These are phyloP conservation scores for Fregetta grallaria DNA, from an alignment of 2,113 vertebrate genomes.

Conservation along the genomic window DNA sequence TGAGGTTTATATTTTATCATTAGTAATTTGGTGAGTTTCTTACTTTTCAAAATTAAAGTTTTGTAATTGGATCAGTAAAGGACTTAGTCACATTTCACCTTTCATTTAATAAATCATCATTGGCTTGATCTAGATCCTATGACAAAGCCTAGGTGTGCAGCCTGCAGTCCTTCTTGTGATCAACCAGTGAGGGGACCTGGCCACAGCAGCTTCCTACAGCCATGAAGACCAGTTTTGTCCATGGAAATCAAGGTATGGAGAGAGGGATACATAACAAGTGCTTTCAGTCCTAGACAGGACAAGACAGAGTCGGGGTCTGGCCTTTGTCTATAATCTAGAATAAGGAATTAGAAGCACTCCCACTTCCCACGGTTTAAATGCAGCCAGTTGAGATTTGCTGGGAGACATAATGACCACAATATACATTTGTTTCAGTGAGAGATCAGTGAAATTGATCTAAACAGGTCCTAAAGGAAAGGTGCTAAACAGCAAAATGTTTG, in stretches of 20 bases:
- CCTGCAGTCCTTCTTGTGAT: neutral
- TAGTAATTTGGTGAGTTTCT: neutral
- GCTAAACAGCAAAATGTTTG: neutral
- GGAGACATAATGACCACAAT: neutral
- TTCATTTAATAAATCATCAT: neutral
- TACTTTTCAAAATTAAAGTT: neutral
- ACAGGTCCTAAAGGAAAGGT: too few relatives aligned
- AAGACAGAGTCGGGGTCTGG: neutral
- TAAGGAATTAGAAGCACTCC: neutral
- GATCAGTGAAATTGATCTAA: too few relatives aligned
- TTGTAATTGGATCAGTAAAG: neutral
- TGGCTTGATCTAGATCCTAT: neutral
- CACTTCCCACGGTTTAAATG: neutral
- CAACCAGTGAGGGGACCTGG: fast-evolving
- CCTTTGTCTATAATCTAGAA: neutral
- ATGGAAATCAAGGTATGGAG: neutral
- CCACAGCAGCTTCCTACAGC: neutral
- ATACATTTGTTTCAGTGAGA: neutral
- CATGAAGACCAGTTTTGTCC: neutral
- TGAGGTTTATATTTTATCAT: neutral
- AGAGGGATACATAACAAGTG: neutral
- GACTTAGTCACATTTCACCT: neutral
- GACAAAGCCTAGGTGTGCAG: neutral
- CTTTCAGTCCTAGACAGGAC: neutral
- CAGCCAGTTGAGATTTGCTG: neutral